Base-by-base conservation (phyloP, 2,113 vertebrate genomes). In the Oxyruncus cristatus region DNA sequence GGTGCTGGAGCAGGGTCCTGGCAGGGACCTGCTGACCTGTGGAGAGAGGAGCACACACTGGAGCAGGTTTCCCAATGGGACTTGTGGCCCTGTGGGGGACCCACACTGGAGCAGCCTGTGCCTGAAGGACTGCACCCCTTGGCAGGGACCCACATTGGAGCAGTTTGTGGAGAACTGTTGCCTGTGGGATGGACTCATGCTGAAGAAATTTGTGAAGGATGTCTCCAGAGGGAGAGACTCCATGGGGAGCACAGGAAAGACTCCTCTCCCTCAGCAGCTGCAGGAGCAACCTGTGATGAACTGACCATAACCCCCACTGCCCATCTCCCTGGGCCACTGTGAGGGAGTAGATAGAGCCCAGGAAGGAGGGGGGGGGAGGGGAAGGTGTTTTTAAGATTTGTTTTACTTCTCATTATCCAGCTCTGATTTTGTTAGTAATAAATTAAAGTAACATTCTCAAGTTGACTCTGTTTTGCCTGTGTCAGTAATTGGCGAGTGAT, bases 161-260 rank as follows among this genome's bases (percentile, higher is more conserved):
- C 6, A 47, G 14, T 12, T 47, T 41, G 8, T 30, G 24, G 21
- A 53, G n/a, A 61, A 4, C 24, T 32, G 18, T 5, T 68, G 30
- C 9, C 20, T 3, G 1, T 39, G n/a, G 24, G 16, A n/a, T 41
- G 39, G 39, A 30, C 12, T 19, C 14, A 41, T 9, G 14, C 9
- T n/a, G n/a, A 24, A 82, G 27, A 52, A 19, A 7, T 28, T 30
- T 30, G 33, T 5, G 7, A n/a, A 53, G 16, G n/a, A 18, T n/a
- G 1, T n/a, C 3, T 30, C 33, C 5, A 1, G 2, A 12, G 11
- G 13, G 13, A 41, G 3, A 11, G 1, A 24, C 11, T 12, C 24
- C n/a, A 59, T 0, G 0, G 8, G 19, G 3, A 53, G 20, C 13
- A 68, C 9, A 19, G 13, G 6, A 41, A 30, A 19, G 21, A 10